Base-by-base conservation (phyloP, 1,140 invertebrate species). In the Trypoxylus dichotomus region DNA sequence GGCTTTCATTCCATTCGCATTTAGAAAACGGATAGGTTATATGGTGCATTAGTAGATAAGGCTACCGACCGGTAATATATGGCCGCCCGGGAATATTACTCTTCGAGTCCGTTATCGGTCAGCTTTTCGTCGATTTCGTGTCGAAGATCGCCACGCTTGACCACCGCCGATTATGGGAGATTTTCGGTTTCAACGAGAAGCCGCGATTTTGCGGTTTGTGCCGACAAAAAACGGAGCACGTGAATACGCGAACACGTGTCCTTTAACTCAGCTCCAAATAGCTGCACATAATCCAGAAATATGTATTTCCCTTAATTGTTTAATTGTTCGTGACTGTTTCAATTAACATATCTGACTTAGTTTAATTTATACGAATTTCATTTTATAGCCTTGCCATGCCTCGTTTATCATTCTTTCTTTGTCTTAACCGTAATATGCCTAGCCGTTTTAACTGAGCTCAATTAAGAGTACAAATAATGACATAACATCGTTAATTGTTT, bases 161-260 rank as follows among this genome's bases (percentile, higher is more conserved):
- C 77, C 77, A 60, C 47, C 37, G 27, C 19, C 60, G 60, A 68
- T 68, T 68, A 68, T 68, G 60, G 60, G 60, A 68, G 43, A 43
- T 54, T 29, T 74, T 74, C 72, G 41, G 60, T 68, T 24, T 25
- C 7, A 6, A 10, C 63, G 21, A 60, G 25, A 73, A 58, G 77
- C 77, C 77, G 77, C 77, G 77, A 78, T 78, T 78, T 78, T 76
- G 29, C 43, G 77, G 41, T 78, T 63, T 74, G 11, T 24, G 2
- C 60, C 41, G 72, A 41, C n/a, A 37, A 37, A 8, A 37, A 37
- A n/a, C 1, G 72, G n/a, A 19, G 32, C 27, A 32, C 13, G 24
- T 37, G 1, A 37, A 37, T 37, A 21, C 29, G 29, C 41, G 41
- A 74, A 74, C 72, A 74, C 72, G 72, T 74, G 72, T 74, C 60